Evolutionary conservation across 2,113 vertebrate species (phyloP).

Genomic region (Rallus limicola): DNA sequence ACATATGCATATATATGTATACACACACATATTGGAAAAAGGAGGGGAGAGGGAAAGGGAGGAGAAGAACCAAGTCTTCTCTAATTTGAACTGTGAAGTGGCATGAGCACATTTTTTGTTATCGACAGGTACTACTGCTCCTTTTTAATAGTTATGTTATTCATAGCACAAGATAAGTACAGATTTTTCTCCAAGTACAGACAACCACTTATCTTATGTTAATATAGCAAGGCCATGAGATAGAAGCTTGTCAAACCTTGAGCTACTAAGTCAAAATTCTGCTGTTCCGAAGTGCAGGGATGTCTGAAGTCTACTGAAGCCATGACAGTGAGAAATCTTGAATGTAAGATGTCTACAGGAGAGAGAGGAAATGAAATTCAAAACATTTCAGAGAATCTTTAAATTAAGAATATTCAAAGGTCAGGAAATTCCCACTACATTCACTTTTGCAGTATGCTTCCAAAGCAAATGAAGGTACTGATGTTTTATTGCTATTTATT

Average conservation of each 20-base stretch:
- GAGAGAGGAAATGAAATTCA: not conserved
- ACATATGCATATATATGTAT: accelerated
- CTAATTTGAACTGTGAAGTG: not conserved
- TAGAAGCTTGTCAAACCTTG: not conserved
- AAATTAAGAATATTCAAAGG: not conserved
- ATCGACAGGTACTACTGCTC: not conserved
- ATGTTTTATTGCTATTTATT: not conserved
- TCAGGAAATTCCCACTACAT: not conserved
- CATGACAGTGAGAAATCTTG: not conserved
- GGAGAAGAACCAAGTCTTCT: not conserved
- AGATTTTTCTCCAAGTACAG: not conserved
- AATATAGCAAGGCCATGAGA: not conserved
- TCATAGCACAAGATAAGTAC: not conserved
- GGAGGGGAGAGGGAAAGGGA: no score
- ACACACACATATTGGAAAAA: not conserved
- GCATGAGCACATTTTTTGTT: not conserved
- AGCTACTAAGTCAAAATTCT: not conserved
- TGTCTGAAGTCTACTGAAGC: not conserved
- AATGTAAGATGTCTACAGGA: not conserved
- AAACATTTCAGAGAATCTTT: not conserved
- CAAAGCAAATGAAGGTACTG: not conserved
- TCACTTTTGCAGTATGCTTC: not conserved
- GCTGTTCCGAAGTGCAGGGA: not conserved
- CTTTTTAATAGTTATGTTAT: not conserved
- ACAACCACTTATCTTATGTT: not conserved